A percentile compares a stretch with the other conserved stretches of the same genome.
phyloP scores from a whole-genome alignment of 2,888 invertebrate species.

The Drosophila algonquin region DNA sequence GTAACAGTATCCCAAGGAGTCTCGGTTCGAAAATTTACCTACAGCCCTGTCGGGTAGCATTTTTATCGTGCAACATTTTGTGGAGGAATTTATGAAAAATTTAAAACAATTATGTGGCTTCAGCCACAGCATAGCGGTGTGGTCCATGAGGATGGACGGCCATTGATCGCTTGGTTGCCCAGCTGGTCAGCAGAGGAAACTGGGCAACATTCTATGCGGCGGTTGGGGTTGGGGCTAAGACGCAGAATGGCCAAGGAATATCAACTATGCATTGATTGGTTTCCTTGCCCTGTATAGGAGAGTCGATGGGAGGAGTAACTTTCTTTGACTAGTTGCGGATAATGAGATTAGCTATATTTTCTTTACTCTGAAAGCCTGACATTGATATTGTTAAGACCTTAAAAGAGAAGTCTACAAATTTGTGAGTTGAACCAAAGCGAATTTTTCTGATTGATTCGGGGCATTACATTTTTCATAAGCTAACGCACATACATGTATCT shows the following conservation, averaged over 20 bases:
- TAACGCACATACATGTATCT: no score
- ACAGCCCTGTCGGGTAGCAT: slow-evolving; percentile 23
- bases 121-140: slow-evolving; percentile 25
- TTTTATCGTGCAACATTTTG: slow-evolving; percentile 56
- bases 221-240: slow-evolving; percentile 5
- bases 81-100: slow-evolving; percentile 68
- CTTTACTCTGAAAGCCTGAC: no score
- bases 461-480: no score
- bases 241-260: slow-evolving; percentile 2
- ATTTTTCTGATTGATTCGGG: no score
- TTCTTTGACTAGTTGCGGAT: background rate
- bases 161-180: slow-evolving; percentile 31
- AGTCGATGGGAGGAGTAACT: background rate
- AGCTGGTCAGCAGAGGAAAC: slow-evolving; percentile 17
- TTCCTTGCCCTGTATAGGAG: background rate
- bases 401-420: no score
- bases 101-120: slow-evolving; percentile 65
- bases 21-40: slow-evolving; percentile 44
- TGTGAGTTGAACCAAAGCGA: no score
- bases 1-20: slow-evolving; percentile 36
- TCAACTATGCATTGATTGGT: slow-evolving; percentile 19
- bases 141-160: background rate
- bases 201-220: slow-evolving; percentile 12
- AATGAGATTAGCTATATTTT: no score
- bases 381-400: no score